Evolutionary conservation across 2,113 vertebrate species (phyloP), one percentile per base, ranked within the genome.

Genomic region (Megaptera novaeangliae): DNA sequence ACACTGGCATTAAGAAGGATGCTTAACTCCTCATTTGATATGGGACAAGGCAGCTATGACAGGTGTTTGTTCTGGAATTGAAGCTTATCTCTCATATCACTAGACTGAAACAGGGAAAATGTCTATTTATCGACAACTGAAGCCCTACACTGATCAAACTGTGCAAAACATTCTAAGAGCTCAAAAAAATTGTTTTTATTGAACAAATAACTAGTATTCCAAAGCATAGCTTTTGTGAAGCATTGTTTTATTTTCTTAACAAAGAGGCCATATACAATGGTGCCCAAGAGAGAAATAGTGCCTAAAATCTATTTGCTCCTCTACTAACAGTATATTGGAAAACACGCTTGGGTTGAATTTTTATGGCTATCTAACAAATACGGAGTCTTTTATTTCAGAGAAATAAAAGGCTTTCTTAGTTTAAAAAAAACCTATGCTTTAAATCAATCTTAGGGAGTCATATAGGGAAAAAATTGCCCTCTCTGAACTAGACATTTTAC

Each of bases 151-250:
- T 15, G 7, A 80, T 63, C 34, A 86, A 6, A 68, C 9, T 44
- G 27, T 49, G 20, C 46, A 85, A 64, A 46, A 55, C 25, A 77
- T 88, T 81, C 13, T 77, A 86, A 77, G 21, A 61, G 29, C 49
- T 96, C 34, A 85, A 82, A 59, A 52, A 83, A 1, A 57, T 36
- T 6, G 14, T 41, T 41, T 93, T 63, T 49, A 15, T 17, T 84
- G 27, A 88, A 59, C 17, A 52, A 77, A 59, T 83, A 27, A 88
- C 8, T n/a, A 80, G 25, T 15, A 63, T 78, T 69, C 34, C 13
- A 91, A 95, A 95, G 63, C 27, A 81, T n/a, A 81, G 36, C 29
- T 84, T 96, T 91, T 81, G 41, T 27, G 9, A 61, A 95, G 34
- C 23, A 59, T 49, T 66, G 8, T 52, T 91, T 59, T 72, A 4